Percentiles rank a stretch among this genome's conserved stretches.
phyloP scores from a whole-genome alignment of 2,113 vertebrate genomes.

The Engraulis encrasicolus region DNA sequence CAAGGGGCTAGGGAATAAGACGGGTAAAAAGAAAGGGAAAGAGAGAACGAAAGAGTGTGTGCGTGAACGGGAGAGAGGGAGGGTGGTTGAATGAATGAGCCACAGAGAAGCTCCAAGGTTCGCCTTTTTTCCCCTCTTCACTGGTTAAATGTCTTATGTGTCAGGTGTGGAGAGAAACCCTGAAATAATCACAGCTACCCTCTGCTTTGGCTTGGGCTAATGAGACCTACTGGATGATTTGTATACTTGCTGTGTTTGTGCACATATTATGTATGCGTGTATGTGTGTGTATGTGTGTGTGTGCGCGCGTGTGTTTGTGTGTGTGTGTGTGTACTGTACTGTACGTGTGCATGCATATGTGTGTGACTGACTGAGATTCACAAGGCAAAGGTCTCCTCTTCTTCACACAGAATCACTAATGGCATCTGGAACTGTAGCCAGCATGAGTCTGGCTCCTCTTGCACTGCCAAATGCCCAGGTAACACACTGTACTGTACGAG shows the following conservation, averaged over 20 bases:
- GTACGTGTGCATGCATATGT: not conserved
- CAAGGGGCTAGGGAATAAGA: not conserved
- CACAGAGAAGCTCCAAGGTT: not conserved
- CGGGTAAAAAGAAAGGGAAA: not conserved
- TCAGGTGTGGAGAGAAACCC: not conserved
- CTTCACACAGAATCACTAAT: slow-evolving; percentile 10
- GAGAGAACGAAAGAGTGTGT: not conserved
- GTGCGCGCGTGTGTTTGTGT: not conserved
- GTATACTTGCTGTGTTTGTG: not conserved
- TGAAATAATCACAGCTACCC: not conserved
- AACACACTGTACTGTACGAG: too few relatives aligned
- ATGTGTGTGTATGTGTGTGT: not conserved
- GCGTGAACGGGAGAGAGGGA: not conserved
- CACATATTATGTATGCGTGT: not conserved
- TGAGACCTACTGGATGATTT: not conserved
- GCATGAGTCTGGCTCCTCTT: not conserved
- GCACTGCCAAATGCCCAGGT: slow-evolving; percentile 1
- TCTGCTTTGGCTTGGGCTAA: not conserved
- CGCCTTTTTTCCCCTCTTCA: not conserved
- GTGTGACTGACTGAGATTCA: slow-evolving; percentile 8
- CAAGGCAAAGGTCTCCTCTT: not conserved
- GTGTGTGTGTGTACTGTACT: not conserved
- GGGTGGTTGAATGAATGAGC: too few relatives aligned
- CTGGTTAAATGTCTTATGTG: not conserved
- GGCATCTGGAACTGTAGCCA: not conserved